These are phyloP conservation scores for Gallinago undulata DNA, from an alignment of 2,113 vertebrate species.

Conservation along the genomic window DNA sequence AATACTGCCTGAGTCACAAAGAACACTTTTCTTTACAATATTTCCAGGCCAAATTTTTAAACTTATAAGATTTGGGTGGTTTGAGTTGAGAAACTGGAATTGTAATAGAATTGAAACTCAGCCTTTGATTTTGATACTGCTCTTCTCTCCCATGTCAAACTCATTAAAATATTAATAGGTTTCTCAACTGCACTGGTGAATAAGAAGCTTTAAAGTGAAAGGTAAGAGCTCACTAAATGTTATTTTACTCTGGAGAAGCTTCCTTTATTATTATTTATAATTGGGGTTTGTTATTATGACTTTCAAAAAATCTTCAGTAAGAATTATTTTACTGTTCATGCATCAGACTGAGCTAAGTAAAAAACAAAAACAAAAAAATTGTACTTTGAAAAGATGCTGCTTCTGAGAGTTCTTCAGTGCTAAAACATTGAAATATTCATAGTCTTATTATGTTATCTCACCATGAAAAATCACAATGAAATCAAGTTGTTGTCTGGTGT, in stretches of 20 bases:
- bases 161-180: not conserved
- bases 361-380: not conserved
- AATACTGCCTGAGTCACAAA: not conserved
- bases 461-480: not conserved
- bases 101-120: not conserved
- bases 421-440: not conserved
- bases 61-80: not conserved
- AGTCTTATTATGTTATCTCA: not conserved
- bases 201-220: not conserved
- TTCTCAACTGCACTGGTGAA: not conserved
- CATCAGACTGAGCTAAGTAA: not conserved
- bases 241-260: not conserved
- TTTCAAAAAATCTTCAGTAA: not conserved
- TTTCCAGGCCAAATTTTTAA: not conserved
- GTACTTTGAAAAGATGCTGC: not conserved
- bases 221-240: not conserved
- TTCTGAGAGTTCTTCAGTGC: not conserved
- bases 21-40: not conserved
- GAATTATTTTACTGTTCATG: not conserved
- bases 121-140: not conserved
- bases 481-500: not conserved
- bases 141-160: rapidly evolving
- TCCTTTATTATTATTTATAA: not conserved
- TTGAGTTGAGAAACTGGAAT: not conserved
- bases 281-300: not conserved